Percentiles rank a stretch among this genome's conserved stretches.
Evolutionary conservation across 2,113 vertebrate species (phyloP).

Genomic region (Channa maculata): DNA sequence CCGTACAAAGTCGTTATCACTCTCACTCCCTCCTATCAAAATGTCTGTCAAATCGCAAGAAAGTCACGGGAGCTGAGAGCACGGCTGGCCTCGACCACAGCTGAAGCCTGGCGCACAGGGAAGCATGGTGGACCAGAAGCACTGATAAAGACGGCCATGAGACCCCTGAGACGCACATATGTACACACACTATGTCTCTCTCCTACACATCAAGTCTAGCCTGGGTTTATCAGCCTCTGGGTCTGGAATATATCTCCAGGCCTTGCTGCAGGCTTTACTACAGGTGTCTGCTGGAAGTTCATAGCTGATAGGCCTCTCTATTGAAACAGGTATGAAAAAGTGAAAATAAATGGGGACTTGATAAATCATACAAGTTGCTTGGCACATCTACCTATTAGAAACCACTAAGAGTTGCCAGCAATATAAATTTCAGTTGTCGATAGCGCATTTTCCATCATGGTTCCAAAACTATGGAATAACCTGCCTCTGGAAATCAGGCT

Average conservation of each 20-base stretch:
- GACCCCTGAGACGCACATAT: slow-evolving; percentile 53
- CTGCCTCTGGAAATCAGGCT: no score
- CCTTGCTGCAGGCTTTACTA: slow-evolving; percentile 38
- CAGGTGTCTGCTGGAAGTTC: slow-evolving; percentile 54
- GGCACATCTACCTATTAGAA: background rate
- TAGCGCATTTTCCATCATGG: no score
- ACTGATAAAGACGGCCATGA: slow-evolving; percentile 71
- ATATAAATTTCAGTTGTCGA: no score
- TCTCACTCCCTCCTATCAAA: slow-evolving; percentile 76
- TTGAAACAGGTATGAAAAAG: slow-evolving; percentile 36
- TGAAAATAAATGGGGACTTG: slow-evolving; percentile 31
- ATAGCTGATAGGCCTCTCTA: slow-evolving; percentile 42
- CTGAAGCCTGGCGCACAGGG: slow-evolving; percentile 50
- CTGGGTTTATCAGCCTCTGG: slow-evolving; percentile 61
- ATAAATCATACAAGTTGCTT: slow-evolving; percentile 4
- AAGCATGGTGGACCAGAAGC: slow-evolving; percentile 59
- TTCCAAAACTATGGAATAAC: no score
- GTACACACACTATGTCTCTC: background rate
- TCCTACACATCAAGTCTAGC: slow-evolving; percentile 29
- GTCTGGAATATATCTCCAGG: slow-evolving; percentile 66
- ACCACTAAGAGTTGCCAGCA: no score
- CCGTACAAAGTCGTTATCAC: slow-evolving; percentile 71
- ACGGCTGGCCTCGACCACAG: slow-evolving; percentile 54
- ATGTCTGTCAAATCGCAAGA: slow-evolving; percentile 80
- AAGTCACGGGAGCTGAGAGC: slow-evolving; percentile 72